These are phyloP conservation scores for Serinus canaria DNA, from an alignment of 2,113 vertebrate species.

Conservation along the genomic window DNA sequence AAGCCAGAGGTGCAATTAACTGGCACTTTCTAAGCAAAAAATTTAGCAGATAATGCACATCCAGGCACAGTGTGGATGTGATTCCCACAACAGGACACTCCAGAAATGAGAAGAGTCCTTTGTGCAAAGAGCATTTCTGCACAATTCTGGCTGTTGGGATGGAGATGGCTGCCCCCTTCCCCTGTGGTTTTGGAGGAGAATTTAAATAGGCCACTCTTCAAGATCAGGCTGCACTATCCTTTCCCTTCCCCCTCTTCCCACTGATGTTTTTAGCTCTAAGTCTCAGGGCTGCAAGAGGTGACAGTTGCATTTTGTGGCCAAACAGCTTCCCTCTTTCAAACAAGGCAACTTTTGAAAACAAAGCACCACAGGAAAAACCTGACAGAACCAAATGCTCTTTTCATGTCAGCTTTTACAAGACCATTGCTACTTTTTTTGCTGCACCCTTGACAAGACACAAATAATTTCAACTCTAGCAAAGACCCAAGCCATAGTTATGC, in stretches of 20 bases:
- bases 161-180: background rate
- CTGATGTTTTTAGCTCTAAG: background rate
- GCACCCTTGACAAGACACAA: background rate
- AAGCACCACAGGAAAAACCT: background rate
- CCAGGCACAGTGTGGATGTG: too few species aligned
- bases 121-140: background rate
- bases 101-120: background rate
- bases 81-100: background rate
- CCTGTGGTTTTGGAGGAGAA: background rate
- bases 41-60: background rate
- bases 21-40: background rate
- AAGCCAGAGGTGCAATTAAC: background rate
- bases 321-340: slow-evolving; percentile 53
- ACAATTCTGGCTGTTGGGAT: background rate
- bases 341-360: background rate
- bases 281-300: background rate
- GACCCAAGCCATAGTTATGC: background rate
- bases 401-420: background rate
- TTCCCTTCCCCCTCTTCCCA: slow-evolving; percentile 11
- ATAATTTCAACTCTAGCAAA: background rate
- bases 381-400: background rate
- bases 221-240: background rate
- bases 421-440: background rate
- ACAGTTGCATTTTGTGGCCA: slow-evolving; percentile 52
- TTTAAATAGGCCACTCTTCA: background rate